Percentiles rank a stretch among this genome's conserved stretches.
Evolutionary conservation across 1,140 invertebrate species (phyloP).

Genomic region (Artemia franciscana): DNA sequence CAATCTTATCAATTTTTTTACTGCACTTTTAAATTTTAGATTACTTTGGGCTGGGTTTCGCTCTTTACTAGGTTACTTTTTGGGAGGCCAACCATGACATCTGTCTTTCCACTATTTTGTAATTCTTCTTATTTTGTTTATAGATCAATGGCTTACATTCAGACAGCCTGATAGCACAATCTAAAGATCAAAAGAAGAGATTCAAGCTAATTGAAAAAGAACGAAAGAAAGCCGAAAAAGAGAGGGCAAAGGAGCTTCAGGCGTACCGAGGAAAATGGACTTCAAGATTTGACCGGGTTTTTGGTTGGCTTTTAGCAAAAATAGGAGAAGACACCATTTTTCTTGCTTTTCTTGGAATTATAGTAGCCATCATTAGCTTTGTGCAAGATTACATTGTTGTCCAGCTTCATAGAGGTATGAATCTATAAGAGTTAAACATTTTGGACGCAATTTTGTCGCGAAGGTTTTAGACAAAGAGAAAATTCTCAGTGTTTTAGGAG

Average conservation of each 20-base stretch:
- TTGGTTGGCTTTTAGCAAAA: conserved; percentile 35
- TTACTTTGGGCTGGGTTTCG: too few relatives aligned
- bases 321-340: conserved; percentile 93
- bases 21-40: too few relatives aligned
- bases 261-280: conserved; percentile 25
- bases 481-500: too few relatives aligned
- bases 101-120: too few relatives aligned
- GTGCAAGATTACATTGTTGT: conserved; percentile 83
- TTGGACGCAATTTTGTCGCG: too few relatives aligned
- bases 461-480: too few relatives aligned
- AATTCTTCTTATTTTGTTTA: too few relatives aligned
- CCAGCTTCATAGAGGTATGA: conserved; percentile 70
- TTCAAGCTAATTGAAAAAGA: conserved; percentile 43
- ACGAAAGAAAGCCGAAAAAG: conserved; percentile 41
- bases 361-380: conserved; percentile 86
- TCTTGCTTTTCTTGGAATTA: conserved; percentile 69
- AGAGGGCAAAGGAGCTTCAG: conserved; percentile 19
- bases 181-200: conserved; percentile 62
- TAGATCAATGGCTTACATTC: conserved; percentile 97
- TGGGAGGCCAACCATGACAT: too few relatives aligned
- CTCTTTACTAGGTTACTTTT: too few relatives aligned
- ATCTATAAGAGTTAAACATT: too few relatives aligned
- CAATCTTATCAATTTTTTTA: too few relatives aligned
- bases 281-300: conserved; percentile 22
- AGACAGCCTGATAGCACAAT: conserved; percentile 74